phyloP scores from a whole-genome alignment of 2,113 vertebrate species.

The Cyprinodon variegatus region DNA sequence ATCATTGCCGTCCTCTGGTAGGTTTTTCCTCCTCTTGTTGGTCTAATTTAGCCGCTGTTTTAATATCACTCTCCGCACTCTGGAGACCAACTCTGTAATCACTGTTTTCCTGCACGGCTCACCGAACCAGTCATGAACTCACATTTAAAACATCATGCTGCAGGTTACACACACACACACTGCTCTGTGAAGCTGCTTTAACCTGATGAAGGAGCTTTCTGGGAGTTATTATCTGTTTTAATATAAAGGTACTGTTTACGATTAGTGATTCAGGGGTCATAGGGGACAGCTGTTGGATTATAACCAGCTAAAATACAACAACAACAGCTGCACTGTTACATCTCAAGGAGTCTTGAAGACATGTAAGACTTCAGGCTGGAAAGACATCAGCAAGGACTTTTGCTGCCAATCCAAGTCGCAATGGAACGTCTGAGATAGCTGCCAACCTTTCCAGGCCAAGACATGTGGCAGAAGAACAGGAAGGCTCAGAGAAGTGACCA shows the following conservation, averaged over 20 bases:
- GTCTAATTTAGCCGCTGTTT: slow-evolving; percentile 75
- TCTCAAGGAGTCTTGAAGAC: no score
- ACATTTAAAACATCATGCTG: slow-evolving; percentile 36
- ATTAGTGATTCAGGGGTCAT: not conserved
- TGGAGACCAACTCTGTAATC: slow-evolving; percentile 52
- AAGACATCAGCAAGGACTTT: no score
- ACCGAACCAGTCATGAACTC: slow-evolving; percentile 55
- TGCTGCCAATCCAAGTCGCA: no score
- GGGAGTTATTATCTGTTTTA: slow-evolving; percentile 50
- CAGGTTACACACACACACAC: slow-evolving; percentile 10
- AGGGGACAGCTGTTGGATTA: no score
- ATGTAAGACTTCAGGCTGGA: no score
- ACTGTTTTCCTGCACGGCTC: slow-evolving; percentile 68
- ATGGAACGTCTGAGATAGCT: no score
- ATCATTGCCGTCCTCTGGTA: no score
- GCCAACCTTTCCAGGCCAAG: no score
- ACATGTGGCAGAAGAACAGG: no score
- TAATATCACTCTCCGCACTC: slow-evolving; percentile 66
- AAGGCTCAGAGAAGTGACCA: no score
- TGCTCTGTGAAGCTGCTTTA: slow-evolving; percentile 6
- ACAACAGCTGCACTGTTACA: no score
- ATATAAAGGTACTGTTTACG: slow-evolving; percentile 17
- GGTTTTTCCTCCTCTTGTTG: slow-evolving; percentile 44
- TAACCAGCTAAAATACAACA: no score
- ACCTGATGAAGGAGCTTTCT: slow-evolving; percentile 42